phyloP scores from a whole-genome alignment of 2,113 vertebrate genomes.

The Cathartes aura region DNA sequence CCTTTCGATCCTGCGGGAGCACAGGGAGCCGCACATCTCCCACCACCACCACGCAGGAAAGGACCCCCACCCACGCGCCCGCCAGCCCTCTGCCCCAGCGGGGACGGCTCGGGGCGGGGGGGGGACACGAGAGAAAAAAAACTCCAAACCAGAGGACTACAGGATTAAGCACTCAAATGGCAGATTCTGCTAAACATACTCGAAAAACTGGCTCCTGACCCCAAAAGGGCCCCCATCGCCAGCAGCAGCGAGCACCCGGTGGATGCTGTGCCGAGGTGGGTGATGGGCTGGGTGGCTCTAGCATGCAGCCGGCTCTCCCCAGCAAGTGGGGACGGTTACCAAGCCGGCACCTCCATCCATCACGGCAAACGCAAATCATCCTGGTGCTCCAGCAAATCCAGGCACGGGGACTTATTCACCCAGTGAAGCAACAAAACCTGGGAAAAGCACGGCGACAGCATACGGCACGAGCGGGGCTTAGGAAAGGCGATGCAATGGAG shows the following conservation, averaged over 20 bases:
- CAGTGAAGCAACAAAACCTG: not conserved
- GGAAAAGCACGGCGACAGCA: not conserved
- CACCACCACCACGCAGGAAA: not conserved
- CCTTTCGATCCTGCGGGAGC: not conserved
- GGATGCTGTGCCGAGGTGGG: not conserved
- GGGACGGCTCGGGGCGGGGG: not conserved
- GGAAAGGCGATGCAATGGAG: fast-evolving
- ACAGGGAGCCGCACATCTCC: not conserved
- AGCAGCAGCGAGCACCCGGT: fast-evolving
- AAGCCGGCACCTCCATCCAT: not conserved
- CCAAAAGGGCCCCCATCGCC: not conserved
- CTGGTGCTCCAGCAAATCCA: not conserved
- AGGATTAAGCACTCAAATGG: not conserved
- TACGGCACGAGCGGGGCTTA: fast-evolving
- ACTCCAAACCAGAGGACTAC: not conserved
- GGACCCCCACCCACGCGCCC: not conserved
- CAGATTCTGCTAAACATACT: not conserved
- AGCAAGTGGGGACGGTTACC: not conserved
- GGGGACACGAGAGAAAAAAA: not conserved
- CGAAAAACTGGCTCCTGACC: not conserved
- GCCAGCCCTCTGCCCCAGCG: fast-evolving
- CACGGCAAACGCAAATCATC: fast-evolving
- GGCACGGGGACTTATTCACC: not conserved
- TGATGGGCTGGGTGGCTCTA: not conserved
- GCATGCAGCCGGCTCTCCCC: fast-evolving